These are phyloP conservation scores for Talpa occidentalis DNA, from an alignment of 2,113 vertebrate species.

Conservation along the genomic window DNA sequence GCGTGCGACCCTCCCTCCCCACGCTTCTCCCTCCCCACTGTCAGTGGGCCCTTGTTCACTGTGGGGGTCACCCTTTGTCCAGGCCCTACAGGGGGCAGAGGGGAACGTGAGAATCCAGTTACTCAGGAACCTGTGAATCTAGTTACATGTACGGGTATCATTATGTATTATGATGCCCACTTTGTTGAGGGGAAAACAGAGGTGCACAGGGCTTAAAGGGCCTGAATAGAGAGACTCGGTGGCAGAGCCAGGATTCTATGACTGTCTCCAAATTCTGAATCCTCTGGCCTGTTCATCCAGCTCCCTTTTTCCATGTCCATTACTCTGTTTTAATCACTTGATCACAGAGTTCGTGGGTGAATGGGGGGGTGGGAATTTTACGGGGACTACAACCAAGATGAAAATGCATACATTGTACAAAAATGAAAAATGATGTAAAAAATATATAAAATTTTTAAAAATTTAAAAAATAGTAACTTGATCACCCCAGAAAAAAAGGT, in stretches of 20 bases:
- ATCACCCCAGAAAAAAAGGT: not conserved
- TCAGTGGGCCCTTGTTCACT: not conserved
- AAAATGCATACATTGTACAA: too few species aligned
- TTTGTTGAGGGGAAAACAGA: not conserved
- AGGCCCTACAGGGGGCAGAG: not conserved
- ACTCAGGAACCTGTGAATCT: not conserved
- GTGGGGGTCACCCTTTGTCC: not conserved
- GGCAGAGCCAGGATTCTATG: not conserved
- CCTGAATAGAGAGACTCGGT: not conserved
- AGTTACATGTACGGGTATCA: not conserved
- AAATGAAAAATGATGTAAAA: too few species aligned
- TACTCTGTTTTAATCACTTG: not conserved
- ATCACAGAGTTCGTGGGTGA: too few species aligned
- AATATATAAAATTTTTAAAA: too few species aligned
- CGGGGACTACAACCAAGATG: too few species aligned
- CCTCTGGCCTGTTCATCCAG: not conserved
- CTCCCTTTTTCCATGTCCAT: not conserved
- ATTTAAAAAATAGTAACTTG: too few species aligned
- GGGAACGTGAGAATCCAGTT: not conserved
- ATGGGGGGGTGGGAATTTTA: too few species aligned
- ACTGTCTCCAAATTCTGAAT: conserved; percentile 13
- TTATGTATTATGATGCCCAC: not conserved
- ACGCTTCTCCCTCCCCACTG: not conserved
- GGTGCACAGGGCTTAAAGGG: not conserved
- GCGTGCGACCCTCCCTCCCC: too few species aligned